phyloP scores from a whole-genome alignment of 1,140 invertebrate genomes.

The Tigriopus japonicus region DNA sequence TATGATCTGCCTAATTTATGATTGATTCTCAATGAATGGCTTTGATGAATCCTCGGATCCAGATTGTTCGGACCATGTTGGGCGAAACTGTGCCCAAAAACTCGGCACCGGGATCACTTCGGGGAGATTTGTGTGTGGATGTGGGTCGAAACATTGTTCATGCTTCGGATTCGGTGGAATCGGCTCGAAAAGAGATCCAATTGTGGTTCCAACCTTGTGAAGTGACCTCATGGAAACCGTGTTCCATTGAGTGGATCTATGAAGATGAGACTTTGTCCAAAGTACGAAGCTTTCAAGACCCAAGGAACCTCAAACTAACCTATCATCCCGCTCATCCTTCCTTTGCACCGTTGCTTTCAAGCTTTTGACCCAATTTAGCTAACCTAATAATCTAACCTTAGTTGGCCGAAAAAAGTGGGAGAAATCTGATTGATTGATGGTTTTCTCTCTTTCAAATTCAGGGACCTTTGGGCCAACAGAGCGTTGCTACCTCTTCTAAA shows the following conservation, averaged over 20 bases:
- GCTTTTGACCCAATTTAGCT: too few relatives aligned
- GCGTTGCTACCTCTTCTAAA: too few relatives aligned
- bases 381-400: too few relatives aligned
- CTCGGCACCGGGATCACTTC: conserved; percentile 80
- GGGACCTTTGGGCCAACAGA: neutral
- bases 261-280: conserved; percentile 29
- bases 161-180: conserved; percentile 92
- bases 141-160: conserved; percentile 76
- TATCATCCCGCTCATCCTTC: too few relatives aligned
- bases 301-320: neutral
- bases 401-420: too few relatives aligned
- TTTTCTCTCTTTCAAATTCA: neutral
- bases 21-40: too few relatives aligned
- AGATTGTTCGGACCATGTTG: conserved; percentile 80
- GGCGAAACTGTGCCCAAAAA: conserved; percentile 89
- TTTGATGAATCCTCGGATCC: conserved; percentile 30
- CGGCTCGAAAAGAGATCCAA: conserved; percentile 82
- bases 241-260: conserved; percentile 64
- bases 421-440: neutral
- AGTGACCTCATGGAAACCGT: conserved; percentile 57
- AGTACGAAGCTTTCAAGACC: neutral
- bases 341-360: too few relatives aligned
- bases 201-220: conserved; percentile 89
- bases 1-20: too few relatives aligned
- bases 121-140: conserved; percentile 87